A percentile compares a stretch with the other conserved stretches of the same genome.
Conservation (phyloP, 2,888 invertebrate species). For the Pristionchus entomophagus region DNA sequence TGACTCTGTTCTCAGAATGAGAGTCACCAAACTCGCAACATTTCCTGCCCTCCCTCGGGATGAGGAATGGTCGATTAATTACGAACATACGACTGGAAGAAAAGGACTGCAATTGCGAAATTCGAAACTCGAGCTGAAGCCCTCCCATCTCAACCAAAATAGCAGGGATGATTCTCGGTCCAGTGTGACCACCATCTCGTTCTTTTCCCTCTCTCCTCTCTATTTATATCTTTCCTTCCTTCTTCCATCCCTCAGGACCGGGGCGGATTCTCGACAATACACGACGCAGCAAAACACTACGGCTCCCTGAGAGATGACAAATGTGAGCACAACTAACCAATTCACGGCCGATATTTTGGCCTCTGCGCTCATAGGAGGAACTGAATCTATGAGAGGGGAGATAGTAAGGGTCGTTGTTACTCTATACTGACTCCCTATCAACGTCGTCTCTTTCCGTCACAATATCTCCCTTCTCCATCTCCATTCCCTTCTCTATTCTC, state of each 20-base stretch:
- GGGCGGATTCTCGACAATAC: constrained; percentile 34
- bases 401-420: constrained; percentile 16
- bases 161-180: neutral
- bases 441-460: constrained; percentile 16
- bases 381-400: neutral
- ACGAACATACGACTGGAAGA: neutral
- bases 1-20: neutral
- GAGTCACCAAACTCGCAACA: constrained; percentile 19
- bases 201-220: constrained; percentile 19
- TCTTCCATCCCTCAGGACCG: constrained; percentile 13
- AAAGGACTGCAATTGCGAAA: neutral
- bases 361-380: neutral
- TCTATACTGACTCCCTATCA: neutral
- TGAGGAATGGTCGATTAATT: neutral
- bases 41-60: neutral
- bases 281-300: constrained; percentile 38
- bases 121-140: neutral
- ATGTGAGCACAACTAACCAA: neutral
- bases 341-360: neutral
- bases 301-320: neutral
- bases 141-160: neutral
- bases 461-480: neutral
- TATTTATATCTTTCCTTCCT: neutral
- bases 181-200: constrained; percentile 10
- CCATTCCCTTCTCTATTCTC: neutral